These are phyloP conservation scores for Drosophila lutescens DNA, from an alignment of 2,888 invertebrate genomes.

Conservation along the genomic window DNA sequence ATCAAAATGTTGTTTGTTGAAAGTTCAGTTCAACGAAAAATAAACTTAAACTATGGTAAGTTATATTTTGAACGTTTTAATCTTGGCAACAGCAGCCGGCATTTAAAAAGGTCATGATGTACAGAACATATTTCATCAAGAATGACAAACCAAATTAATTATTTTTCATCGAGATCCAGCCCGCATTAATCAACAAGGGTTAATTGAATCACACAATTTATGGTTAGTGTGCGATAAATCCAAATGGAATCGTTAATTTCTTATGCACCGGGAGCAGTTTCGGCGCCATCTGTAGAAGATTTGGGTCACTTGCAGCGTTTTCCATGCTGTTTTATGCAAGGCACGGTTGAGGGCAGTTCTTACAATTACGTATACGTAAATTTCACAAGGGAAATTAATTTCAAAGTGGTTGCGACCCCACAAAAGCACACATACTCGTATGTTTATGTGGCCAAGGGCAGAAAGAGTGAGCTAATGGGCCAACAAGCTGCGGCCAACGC, in stretches of 20 bases:
- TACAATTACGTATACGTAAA: constrained; percentile 67
- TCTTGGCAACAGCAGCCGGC: background rate
- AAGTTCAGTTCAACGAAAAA: too few species aligned
- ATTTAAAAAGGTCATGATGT: constrained; percentile 3
- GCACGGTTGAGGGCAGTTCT: constrained; percentile 11
- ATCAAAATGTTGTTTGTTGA: too few species aligned
- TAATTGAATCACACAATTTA: constrained; percentile 57
- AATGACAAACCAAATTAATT: constrained; percentile 6
- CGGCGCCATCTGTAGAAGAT: constrained; percentile 38
- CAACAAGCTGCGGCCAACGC: constrained; percentile 63
- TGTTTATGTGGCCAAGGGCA: background rate
- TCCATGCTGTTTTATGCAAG: constrained; percentile 17
- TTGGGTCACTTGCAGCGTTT: constrained; percentile 59
- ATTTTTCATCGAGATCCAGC: constrained; percentile 8
- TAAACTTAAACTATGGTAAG: background rate
- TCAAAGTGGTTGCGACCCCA: constrained; percentile 66
- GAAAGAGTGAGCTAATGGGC: constrained; percentile 57
- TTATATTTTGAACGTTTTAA: background rate
- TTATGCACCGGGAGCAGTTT: constrained; percentile 26
- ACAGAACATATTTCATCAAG: constrained; percentile 7
- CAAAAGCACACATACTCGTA: background rate
- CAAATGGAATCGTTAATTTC: constrained; percentile 42
- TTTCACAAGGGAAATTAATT: constrained; percentile 79
- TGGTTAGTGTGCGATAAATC: constrained; percentile 47
- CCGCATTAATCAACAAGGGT: constrained; percentile 37